phyloP scores from a whole-genome alignment of 2,888 invertebrate species.

The Noctua janthina region DNA sequence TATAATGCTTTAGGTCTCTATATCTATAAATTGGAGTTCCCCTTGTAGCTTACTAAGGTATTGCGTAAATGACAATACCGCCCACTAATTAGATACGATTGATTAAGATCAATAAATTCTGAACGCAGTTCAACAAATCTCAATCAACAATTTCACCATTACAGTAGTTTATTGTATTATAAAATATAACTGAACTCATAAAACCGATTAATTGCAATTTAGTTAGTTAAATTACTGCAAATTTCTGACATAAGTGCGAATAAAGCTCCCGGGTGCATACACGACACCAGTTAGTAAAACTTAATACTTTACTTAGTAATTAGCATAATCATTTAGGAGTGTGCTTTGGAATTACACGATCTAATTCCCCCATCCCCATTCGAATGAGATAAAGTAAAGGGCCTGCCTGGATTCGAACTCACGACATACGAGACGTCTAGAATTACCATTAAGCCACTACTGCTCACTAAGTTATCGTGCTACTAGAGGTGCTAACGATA shows the following conservation, averaged over 20 bases:
- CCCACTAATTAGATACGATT: slow-evolving; percentile 38
- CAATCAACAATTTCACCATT: slow-evolving; percentile 59
- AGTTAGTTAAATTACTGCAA: slow-evolving; percentile 45
- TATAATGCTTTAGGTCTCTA: not conserved
- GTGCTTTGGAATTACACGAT: not conserved
- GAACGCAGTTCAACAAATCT: slow-evolving; percentile 47
- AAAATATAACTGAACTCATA: slow-evolving; percentile 61
- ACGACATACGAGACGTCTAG: not conserved
- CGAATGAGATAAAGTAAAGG: not conserved
- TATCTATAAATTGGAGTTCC: not conserved
- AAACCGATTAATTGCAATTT: slow-evolving; percentile 59
- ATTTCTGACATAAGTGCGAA: slow-evolving; percentile 63
- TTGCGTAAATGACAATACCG: slow-evolving; percentile 14
- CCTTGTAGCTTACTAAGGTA: not conserved
- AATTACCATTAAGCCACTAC: not conserved
- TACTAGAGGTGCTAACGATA: slow-evolving; percentile 70
- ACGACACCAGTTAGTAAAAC: slow-evolving; percentile 67
- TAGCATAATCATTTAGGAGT: not conserved
- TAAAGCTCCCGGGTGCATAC: slow-evolving; percentile 72
- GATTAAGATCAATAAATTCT: slow-evolving; percentile 37
- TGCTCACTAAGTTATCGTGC: slow-evolving; percentile 52
- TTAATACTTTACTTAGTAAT: slow-evolving; percentile 50
- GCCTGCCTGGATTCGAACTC: not conserved
- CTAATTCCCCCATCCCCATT: not conserved
- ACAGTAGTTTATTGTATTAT: slow-evolving; percentile 54